These are phyloP conservation scores for Halesus radiatus DNA, from an alignment of 1,140 invertebrate genomes.

Conservation along the genomic window DNA sequence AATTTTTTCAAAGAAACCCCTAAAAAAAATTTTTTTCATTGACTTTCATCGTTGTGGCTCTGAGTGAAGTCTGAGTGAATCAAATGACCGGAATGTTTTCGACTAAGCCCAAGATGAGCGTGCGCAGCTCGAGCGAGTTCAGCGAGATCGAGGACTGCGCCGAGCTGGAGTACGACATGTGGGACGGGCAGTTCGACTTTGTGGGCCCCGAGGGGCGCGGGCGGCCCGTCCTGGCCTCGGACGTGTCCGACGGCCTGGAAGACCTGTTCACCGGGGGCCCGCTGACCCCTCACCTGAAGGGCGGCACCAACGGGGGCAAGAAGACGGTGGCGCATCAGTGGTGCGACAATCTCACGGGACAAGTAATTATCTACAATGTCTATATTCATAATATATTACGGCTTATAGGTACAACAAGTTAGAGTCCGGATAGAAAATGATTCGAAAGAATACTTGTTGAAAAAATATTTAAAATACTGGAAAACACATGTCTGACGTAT, in stretches of 20 bases:
- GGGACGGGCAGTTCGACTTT: constrained; percentile 90
- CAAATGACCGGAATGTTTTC: background rate
- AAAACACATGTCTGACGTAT: no score
- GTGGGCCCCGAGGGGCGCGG: constrained; percentile 73
- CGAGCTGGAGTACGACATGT: constrained; percentile 86
- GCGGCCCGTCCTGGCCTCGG: constrained; percentile 61
- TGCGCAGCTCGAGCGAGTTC: constrained; percentile 64
- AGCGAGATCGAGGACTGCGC: constrained; percentile 70
- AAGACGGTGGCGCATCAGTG: constrained; percentile 70
- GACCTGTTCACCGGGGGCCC: constrained; percentile 66
- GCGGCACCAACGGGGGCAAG: constrained; percentile 69
- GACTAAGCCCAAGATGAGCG: constrained; percentile 48
- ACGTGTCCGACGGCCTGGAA: constrained; percentile 63
- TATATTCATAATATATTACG: no score
- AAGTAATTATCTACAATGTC: constrained; percentile 60
- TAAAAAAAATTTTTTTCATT: no score
- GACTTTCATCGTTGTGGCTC: no score
- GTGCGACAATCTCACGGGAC: constrained; percentile 71
- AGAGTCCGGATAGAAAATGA: no score
- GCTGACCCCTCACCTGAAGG: constrained; percentile 66
- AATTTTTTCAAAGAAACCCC: no score
- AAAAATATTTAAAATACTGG: no score
- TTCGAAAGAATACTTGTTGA: no score
- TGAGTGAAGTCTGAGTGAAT: no score
- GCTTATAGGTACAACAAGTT: no score